Evolutionary conservation across 2,888 invertebrate species (phyloP), one percentile per base, ranked within the genome.

Genomic region (Philereme vetulata): DNA sequence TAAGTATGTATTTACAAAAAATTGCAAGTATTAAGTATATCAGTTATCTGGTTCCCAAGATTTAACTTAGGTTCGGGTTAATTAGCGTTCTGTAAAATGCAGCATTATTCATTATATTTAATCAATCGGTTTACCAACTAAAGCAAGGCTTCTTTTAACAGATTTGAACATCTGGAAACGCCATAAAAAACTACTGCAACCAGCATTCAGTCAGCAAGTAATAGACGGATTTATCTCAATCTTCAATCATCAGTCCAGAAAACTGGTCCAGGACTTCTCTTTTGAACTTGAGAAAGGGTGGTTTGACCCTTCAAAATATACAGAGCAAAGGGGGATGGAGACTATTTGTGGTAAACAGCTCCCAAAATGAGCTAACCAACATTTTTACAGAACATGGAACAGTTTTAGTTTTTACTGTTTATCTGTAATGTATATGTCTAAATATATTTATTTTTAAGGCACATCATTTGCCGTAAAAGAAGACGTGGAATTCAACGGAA

Each of bases 161-260:
- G 8, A 57, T 36, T 43, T 48, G 4, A 36, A 48, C 11, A 21
- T 51, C 34, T 81, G 82, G 82, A 77, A 72, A 38, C 67, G 67
- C 0, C 72, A 77, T n/a, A 72, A 78, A 0, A 81, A 75, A 43
- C 51, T 79, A 4, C 57, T 82, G 36, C 73, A 71, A n/a, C 80
- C 81, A 3, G 72, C 81, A 0, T 80, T 81, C 64, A 74, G 71
- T 32, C 70, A 77, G n/a, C 72, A 74, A 43, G 72, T 80, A 1
- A 60, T 74, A 4, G 68, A 78, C 5, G 71, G 70, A 4, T 82
- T 76, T 44, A 47, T 80, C 5, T 65, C 60, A 0, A 66, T 81
- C 3, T 78, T 81, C 62, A 82, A 82, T 48, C 62, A 50, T 5
- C 76, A 78, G 36, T 65, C 75, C 0, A 65, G 65, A 32, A 58